phyloP scores from a whole-genome alignment of 1,140 invertebrate genomes.

The Cheumatopsyche charites region DNA sequence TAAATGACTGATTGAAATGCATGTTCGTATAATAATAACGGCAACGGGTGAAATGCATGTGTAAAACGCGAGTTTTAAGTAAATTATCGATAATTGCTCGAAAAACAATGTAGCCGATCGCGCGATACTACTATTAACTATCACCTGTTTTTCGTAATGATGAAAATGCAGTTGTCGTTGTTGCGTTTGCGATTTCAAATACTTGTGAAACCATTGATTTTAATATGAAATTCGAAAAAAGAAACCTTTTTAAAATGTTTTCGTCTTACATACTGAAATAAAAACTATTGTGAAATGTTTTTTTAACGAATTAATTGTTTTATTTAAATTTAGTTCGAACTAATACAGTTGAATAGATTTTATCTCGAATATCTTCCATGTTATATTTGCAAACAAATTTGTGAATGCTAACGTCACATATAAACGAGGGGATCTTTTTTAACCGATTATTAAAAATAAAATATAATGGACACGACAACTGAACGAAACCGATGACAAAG shows the following conservation, averaged over 20 bases:
- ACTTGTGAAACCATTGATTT: too few relatives aligned
- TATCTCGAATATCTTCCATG: too few relatives aligned
- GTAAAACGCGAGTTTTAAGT: constrained; percentile 38
- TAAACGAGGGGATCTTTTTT: constrained; percentile 9
- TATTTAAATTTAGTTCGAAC: too few relatives aligned
- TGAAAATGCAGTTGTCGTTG: too few relatives aligned
- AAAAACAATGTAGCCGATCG: constrained; percentile 35
- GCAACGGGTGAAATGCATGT: constrained; percentile 18
- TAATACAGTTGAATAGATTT: too few relatives aligned
- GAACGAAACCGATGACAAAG: constrained; percentile 32
- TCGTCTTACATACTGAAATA: too few relatives aligned
- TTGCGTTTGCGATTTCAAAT: too few relatives aligned
- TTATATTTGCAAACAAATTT: not conserved
- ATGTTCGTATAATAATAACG: constrained; percentile 31
- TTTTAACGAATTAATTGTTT: too few relatives aligned
- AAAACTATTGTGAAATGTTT: too few relatives aligned
- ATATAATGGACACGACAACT: constrained; percentile 35
- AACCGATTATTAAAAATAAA: constrained; percentile 19
- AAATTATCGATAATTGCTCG: constrained; percentile 39
- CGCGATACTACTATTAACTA: not conserved
- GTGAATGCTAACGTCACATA: not conserved
- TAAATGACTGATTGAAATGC: constrained; percentile 39
- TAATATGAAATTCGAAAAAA: too few relatives aligned
- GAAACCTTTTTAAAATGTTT: too few relatives aligned
- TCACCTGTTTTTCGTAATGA: constrained; percentile 11